Evolutionary conservation across 2,888 invertebrate species (phyloP), one percentile per base, ranked within the genome.

Genomic region (Meiosimyza platycephala): DNA sequence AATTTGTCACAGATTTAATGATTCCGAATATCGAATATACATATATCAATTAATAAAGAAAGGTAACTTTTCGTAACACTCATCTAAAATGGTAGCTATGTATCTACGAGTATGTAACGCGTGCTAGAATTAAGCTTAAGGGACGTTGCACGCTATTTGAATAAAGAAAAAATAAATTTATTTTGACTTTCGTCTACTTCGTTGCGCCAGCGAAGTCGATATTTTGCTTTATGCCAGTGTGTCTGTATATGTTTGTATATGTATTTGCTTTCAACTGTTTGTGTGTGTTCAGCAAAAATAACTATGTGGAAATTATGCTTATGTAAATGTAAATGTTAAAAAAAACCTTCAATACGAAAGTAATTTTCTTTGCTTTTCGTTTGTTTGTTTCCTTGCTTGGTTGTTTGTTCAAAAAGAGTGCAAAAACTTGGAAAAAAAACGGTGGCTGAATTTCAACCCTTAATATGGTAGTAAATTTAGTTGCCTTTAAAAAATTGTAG

Each of bases 271-370:
- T 63, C 15, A 22, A 28, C 40, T 71, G 72, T 57, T 28, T 60
- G 71, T 69, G 72, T 64, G 60, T 60, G 70, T 71, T 57, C 28
- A 57, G 28, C 18, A 28, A 79, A 80, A 80, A 83, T 82, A 81
- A 81, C 80, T 82, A 82, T 82, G 81, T 82, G 81, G 77, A 82
- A 82, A 82, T 82, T 82, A 82, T 81, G 81, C 82, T 82, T 82
- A 82, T 81, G 82, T 82, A 81, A 81, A 82, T 81, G 82, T 79
- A 80, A 74, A 72, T 63, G 77, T 62, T 2, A 11, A 50, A 48
- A 40, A 40, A 40, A 40, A 40, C 40, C 9, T 40, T 40, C 40
- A 7, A 51, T 73, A 54, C 55, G 54, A 64, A 54, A 33, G 69
- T 66, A 64, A 67, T 48, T 71, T 76, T 76, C 75, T 78, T 77